A percentile compares a stretch with the other conserved stretches of the same genome.
phyloP scores from a whole-genome alignment of 2,113 vertebrate species.

The Proteles cristata region DNA sequence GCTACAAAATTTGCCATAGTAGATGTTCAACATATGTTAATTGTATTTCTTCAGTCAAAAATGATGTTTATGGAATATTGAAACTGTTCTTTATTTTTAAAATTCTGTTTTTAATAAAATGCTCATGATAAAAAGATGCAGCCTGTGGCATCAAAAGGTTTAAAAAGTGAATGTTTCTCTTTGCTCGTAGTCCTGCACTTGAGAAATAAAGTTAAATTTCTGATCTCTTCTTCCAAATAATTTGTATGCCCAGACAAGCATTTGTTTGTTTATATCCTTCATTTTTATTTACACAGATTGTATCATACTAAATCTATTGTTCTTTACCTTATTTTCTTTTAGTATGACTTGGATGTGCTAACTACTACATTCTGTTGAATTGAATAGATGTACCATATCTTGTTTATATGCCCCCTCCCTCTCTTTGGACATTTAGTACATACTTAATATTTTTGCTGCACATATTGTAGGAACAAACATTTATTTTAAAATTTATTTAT shows the following conservation, averaged over 20 bases:
- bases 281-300: slow-evolving; percentile 13
- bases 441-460: background rate
- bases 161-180: background rate
- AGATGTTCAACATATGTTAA: background rate
- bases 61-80: background rate
- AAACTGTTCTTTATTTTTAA: background rate
- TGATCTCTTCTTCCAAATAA: background rate
- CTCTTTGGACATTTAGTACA: background rate
- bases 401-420: background rate
- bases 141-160: background rate
- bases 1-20: background rate
- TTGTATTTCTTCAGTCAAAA: slow-evolving; percentile 2
- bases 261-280: slow-evolving; percentile 29
- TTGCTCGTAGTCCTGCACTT: slow-evolving; percentile 20
- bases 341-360: background rate
- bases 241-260: background rate
- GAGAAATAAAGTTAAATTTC: slow-evolving; percentile 24
- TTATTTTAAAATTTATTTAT: background rate
- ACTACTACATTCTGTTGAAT: background rate
- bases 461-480: background rate
- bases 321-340: background rate
- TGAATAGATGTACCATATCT: background rate
- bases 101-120: slow-evolving; percentile 26
- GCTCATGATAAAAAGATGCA: background rate
- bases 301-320: background rate